Base-by-base conservation (phyloP, 2,797 vertebrate genomes). In the Acropternis orthonyx region DNA sequence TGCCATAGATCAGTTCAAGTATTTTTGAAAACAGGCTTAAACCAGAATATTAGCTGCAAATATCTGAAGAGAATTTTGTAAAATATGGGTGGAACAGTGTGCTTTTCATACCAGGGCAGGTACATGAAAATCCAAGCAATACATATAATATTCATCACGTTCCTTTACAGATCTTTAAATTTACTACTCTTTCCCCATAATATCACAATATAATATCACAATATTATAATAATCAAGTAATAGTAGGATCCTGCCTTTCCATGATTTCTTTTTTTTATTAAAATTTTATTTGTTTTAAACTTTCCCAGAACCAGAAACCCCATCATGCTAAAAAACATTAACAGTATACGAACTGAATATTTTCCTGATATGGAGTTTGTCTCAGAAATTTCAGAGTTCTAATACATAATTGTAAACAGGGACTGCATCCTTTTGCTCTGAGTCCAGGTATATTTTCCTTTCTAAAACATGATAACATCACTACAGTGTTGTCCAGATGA, bases 401-500 rank as follows among this genome's bases (percentile, higher is more conserved):
- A 54, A 23, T 32, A 19, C 6, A 8, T 26, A 12, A 51, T 12
- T 85, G 8, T 23, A 28, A 62, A 48, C 8, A 62, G 18, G 10
- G 37, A 28, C 39, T 63, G 11, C 6, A 54, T 8, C 1, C 1
- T 23, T 14, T 75, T 3, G 0, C 22, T 36, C 23, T 58, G 8
- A 3, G 24, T 56, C 27, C 10, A 41, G 24, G 12, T 36, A 13
- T 46, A 49, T 77, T 91, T 58, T 68, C 21, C 62, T 89, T 83
- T 66, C 14, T 67, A 22, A 78, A 78, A 13, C 26, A 16, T 36
- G 21, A 9, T 7, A 28, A 34, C 14, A n/a, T 36, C 22, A 39
- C 8, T 1, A 1, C 0, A 0, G 18, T 37, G 16, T 46, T 66
- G 14, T 62, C n/a, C 32, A 23, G 14, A 51, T 58, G 19, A 12